Conservation (phyloP, 1,140 invertebrate genomes). For the Drosophila cardini region DNA sequence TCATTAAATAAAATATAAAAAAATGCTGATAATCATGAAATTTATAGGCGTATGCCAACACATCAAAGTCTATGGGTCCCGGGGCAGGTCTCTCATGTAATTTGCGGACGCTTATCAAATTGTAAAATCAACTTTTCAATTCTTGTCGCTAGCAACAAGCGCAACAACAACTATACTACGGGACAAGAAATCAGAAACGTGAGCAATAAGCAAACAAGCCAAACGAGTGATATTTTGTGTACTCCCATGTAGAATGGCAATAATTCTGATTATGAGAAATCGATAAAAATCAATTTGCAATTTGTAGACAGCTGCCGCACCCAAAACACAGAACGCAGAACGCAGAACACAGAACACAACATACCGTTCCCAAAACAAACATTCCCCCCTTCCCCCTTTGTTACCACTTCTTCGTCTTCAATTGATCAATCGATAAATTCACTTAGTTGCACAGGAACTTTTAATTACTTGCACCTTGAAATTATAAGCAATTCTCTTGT, state of each 20-base stretch:
- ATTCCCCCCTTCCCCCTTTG: background rate
- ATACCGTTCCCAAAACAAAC: constrained; percentile 15
- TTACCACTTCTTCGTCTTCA: no score
- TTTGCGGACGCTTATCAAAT: constrained; percentile 79
- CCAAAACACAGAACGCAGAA: constrained; percentile 15
- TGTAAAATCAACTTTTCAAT: constrained; percentile 80
- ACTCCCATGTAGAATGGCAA: constrained; percentile 40
- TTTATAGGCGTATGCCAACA: constrained; percentile 70
- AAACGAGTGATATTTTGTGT: constrained; percentile 76
- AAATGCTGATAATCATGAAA: constrained; percentile 66
- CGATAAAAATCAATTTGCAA: constrained; percentile 82
- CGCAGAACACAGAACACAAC: background rate
- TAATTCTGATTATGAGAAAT: constrained; percentile 78
- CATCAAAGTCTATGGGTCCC: constrained; percentile 41
- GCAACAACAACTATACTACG: no score
- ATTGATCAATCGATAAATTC: constrained; percentile 64
- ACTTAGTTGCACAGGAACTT: constrained; percentile 47
- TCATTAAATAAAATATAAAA: constrained; percentile 54
- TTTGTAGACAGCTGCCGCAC: constrained; percentile 72
- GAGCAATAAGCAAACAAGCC: constrained; percentile 67
- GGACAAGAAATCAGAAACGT: constrained; percentile 56
- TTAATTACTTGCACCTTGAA: constrained; percentile 68
- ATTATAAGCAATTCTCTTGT: constrained; percentile 66
- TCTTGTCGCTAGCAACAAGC: constrained; percentile 26
- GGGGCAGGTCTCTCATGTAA: constrained; percentile 73